These are phyloP conservation scores for Littorina saxatilis DNA, from an alignment of 1,140 invertebrate genomes.

Conservation along the genomic window DNA sequence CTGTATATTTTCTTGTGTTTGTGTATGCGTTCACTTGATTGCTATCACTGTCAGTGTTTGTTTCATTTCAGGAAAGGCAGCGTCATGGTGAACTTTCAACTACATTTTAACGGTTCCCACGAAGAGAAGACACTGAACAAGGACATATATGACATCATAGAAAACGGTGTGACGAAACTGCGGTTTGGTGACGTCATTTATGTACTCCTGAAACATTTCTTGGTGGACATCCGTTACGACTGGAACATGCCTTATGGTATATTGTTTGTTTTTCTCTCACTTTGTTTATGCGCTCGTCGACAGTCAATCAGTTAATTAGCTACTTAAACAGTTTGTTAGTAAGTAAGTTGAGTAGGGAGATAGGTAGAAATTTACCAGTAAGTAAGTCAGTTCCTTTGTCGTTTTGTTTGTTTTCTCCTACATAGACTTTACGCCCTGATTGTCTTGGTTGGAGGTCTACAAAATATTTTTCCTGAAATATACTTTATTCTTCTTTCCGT, in stretches of 20 bases:
- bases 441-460: too few species aligned
- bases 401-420: too few species aligned
- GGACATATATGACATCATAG: constrained; percentile 37
- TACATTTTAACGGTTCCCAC: constrained; percentile 31
- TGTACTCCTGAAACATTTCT: constrained; percentile 25
- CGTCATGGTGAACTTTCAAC: constrained; percentile 34
- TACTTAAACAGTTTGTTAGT: too few species aligned
- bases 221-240: constrained; percentile 38
- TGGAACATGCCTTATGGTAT: constrained; percentile 40
- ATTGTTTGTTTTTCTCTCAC: background rate
- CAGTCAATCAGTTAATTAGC: too few species aligned
- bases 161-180: constrained; percentile 11
- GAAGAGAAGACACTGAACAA: constrained; percentile 1
- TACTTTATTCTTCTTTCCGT: too few species aligned
- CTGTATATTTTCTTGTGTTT: background rate
- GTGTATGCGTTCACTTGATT: background rate
- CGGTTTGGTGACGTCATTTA: constrained; percentile 31
- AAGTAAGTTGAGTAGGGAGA: too few species aligned
- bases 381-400: too few species aligned
- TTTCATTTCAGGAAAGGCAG: constrained; percentile 31
- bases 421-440: too few species aligned
- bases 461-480: too few species aligned
- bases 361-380: too few species aligned
- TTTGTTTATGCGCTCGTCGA: too few species aligned
- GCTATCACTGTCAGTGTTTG: background rate